Evolutionary conservation across 1,140 invertebrate genomes (phyloP), one percentile per base, ranked within the genome.

Genomic region (Episyrphus balteatus): DNA sequence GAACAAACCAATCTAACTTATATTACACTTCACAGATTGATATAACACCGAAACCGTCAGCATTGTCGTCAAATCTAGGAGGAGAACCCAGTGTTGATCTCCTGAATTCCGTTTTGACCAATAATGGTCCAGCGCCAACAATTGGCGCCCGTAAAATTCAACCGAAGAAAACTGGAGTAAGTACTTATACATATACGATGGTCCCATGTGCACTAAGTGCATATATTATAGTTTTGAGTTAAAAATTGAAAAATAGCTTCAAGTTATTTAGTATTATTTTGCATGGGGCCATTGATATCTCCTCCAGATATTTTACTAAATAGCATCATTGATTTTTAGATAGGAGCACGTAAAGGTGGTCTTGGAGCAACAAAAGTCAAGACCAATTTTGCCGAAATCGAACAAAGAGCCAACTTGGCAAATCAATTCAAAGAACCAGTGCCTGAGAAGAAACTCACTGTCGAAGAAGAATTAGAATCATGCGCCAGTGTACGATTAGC

Each of bases 301-400:
- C n/a, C n/a, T n/a, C n/a, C n/a, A n/a, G n/a, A n/a, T n/a, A n/a
- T n/a, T n/a, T 26, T 5, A 26, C 15, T n/a, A 37, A 33, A 13
- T 46, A 19, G 14, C 5, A 11, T 7, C 18, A 19, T 41, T 21
- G 8, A 33, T n/a, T 6, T 30, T 42, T 2, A 66, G 62, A 57
- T 92, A 48, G 89, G 89, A 12, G 81, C 76, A 26, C 54, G 57
- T 0, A 95, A 92, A 61, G 79, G 78, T 37, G 88, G 92, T 2
- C 69, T 98, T n/a, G 95, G 95, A 46, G 96, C 94, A n/a, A 93
- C 92, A 46, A 90, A 90, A 70, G 88, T 98, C 7, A 90, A 84
- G 57, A 79, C 85, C 12, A 93, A 98, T 70, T 99, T 99, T 70
- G 85, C 85, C n/a, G 93, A 96, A 59, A 82, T 98, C 39, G 95